phyloP scores from a whole-genome alignment of 2,113 vertebrate genomes.

The Xiphophorus hellerii region DNA sequence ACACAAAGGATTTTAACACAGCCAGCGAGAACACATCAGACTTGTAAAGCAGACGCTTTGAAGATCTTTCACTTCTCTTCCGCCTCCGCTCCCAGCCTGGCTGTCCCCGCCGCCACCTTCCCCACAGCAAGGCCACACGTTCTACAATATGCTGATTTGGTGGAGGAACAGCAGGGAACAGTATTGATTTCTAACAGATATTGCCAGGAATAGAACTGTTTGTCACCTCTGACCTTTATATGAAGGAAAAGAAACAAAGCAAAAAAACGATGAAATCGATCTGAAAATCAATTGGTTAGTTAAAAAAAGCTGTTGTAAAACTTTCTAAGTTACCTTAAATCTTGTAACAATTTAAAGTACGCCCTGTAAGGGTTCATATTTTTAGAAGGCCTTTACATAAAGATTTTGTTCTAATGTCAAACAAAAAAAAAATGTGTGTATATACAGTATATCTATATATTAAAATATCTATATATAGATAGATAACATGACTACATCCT shows the following conservation, averaged over 20 bases:
- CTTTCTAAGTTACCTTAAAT: conserved; percentile 37
- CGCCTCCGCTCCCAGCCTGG: conserved; percentile 41
- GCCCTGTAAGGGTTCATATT: conserved; percentile 11
- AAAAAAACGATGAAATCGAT: background rate
- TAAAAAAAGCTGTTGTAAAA: background rate
- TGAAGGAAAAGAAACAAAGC: no score
- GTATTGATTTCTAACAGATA: conserved; percentile 33
- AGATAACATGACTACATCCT: no score
- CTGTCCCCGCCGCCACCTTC: conserved; percentile 55
- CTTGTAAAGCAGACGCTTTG: conserved; percentile 75
- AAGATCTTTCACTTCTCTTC: conserved; percentile 69
- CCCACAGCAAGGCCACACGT: conserved; percentile 57
- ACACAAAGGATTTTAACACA: conserved; percentile 74
- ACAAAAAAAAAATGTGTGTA: no score
- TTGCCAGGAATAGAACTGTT: conserved; percentile 12
- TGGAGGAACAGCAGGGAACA: conserved; percentile 14
- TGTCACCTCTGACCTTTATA: background rate
- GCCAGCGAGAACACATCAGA: conserved; percentile 65
- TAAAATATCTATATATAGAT: no score
- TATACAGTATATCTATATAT: no score
- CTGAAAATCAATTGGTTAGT: background rate
- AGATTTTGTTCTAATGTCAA: background rate
- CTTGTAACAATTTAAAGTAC: conserved; percentile 20
- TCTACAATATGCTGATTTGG: conserved; percentile 50
- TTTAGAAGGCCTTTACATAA: background rate